Evolutionary conservation across 2,888 invertebrate genomes (phyloP).

Genomic region (Halictus ligatus): DNA sequence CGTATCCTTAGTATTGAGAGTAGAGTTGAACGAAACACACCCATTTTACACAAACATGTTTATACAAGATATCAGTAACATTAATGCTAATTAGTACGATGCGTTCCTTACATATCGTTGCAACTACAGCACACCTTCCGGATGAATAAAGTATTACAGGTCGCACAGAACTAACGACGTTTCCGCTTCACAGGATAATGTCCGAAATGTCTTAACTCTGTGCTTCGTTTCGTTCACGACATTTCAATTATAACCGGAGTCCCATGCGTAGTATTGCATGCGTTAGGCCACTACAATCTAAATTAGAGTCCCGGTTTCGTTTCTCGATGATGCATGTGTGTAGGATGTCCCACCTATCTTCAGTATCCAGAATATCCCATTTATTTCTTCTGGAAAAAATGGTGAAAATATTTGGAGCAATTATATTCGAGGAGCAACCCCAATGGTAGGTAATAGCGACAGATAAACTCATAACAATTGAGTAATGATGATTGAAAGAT

Average conservation of each 20-base stretch:
- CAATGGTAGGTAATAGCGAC: background rate
- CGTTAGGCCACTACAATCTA: conserved; percentile 46
- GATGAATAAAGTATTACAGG: conserved; percentile 51
- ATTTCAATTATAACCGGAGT: conserved; percentile 50
- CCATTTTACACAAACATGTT: conserved; percentile 72
- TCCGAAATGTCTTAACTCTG: conserved; percentile 18
- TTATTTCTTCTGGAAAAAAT: background rate
- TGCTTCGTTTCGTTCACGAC: conserved; percentile 22
- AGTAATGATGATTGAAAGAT: background rate
- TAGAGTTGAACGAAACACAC: conserved; percentile 68
- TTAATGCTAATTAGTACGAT: conserved; percentile 41
- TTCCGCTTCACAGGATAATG: background rate
- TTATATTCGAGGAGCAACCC: background rate
- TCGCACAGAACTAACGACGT: conserved; percentile 24
- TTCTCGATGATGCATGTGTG: background rate
- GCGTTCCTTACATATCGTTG: conserved; percentile 29
- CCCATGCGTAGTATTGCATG: conserved; percentile 19
- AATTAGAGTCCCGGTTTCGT: background rate
- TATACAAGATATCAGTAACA: conserved; percentile 50
- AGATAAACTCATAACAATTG: background rate
- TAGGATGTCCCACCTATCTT: background rate
- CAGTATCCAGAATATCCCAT: background rate
- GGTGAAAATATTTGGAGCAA: background rate
- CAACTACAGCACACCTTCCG: conserved; percentile 37
- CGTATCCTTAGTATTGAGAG: conserved; percentile 45